Evolutionary conservation across 2,888 invertebrate genomes (phyloP).

Genomic region (Tenthredo livida): DNA sequence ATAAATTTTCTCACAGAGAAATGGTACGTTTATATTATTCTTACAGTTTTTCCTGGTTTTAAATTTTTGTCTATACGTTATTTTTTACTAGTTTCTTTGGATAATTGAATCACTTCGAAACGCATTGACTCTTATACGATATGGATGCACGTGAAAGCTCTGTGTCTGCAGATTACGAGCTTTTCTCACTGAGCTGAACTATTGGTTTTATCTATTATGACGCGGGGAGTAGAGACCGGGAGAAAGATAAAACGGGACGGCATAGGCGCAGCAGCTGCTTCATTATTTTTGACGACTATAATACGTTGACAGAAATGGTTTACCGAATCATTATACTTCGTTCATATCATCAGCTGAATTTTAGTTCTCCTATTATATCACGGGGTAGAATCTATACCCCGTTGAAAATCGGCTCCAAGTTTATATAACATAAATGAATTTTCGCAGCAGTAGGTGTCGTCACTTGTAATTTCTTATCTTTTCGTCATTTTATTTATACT

Average conservation of each 20-base stretch:
- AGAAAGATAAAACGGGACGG: neutral
- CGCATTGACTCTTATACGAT: neutral
- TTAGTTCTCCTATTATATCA: neutral
- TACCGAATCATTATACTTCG: neutral
- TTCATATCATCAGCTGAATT: neutral
- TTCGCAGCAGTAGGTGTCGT: neutral
- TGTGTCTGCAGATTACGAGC: conserved; percentile 11
- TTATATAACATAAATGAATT: neutral
- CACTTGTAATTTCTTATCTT: neutral
- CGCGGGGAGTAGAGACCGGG: conserved; percentile 9
- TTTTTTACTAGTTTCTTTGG: neutral
- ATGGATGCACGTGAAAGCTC: neutral
- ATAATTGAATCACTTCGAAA: neutral
- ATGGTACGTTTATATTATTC: neutral
- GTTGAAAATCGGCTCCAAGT: neutral
- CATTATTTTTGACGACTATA: neutral
- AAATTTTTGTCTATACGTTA: neutral
- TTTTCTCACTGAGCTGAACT: neutral
- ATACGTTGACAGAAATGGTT: neutral
- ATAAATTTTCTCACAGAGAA: conserved; percentile 2
- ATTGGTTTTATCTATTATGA: conserved; percentile 23
- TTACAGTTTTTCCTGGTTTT: neutral
- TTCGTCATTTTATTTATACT: neutral
- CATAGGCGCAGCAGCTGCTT: neutral
- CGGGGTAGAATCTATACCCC: neutral